Conservation (phyloP, 2,113 vertebrate genomes). For the Festucalex cinctus region DNA sequence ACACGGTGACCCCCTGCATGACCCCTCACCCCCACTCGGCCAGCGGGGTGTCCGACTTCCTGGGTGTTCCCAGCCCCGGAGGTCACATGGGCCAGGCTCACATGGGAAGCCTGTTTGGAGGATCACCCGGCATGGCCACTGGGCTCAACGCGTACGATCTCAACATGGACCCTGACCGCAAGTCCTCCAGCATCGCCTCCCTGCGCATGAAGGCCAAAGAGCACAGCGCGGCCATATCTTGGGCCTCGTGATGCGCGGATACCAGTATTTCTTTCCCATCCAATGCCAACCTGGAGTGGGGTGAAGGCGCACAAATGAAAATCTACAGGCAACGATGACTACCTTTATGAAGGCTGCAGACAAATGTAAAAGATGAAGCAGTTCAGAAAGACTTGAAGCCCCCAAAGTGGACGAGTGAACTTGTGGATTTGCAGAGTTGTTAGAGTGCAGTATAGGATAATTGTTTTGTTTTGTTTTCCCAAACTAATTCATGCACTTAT, state of each 20-base stretch:
- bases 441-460: slow-evolving; percentile 31
- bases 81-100: slow-evolving; percentile 91
- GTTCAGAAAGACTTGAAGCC: slow-evolving; percentile 16
- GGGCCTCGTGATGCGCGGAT: slow-evolving; percentile 87
- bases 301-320: slow-evolving; percentile 29
- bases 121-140: slow-evolving; percentile 79
- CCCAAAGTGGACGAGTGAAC: not conserved
- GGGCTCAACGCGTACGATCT: slow-evolving; percentile 92
- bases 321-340: slow-evolving; percentile 47
- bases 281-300: slow-evolving; percentile 21
- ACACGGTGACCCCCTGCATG: slow-evolving; percentile 93
- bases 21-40: slow-evolving; percentile 90
- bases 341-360: slow-evolving; percentile 52
- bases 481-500: slow-evolving; percentile 68
- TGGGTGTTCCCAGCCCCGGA: slow-evolving; percentile 80
- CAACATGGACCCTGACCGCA: slow-evolving; percentile 94
- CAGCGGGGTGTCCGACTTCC: slow-evolving; percentile 87
- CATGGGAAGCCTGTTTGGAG: slow-evolving; percentile 90
- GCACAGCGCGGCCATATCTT: slow-evolving; percentile 98
- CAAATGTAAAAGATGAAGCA: slow-evolving; percentile 32
- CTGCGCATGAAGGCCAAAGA: slow-evolving; percentile 99
- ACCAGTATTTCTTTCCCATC: slow-evolving; percentile 19
- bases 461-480: slow-evolving; percentile 16
- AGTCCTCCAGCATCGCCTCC: slow-evolving; percentile 95
- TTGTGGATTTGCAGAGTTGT: slow-evolving; percentile 22